phyloP scores from a whole-genome alignment of 2,797 vertebrate species.

The Gallinago stenura region DNA sequence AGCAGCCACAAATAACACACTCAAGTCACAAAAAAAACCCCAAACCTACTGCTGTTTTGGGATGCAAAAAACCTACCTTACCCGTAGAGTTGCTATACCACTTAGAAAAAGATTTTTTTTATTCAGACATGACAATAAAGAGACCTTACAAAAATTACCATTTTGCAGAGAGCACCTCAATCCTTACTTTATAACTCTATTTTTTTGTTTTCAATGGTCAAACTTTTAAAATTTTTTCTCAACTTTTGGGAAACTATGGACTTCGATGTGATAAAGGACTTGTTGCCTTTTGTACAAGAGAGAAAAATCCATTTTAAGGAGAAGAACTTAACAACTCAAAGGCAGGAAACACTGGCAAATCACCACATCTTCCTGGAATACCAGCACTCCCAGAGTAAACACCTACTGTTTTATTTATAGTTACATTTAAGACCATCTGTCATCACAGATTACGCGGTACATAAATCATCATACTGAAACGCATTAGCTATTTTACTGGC shows the following conservation, averaged over 20 bases:
- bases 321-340: background rate
- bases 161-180: background rate
- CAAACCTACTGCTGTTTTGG: accelerated
- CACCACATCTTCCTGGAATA: background rate
- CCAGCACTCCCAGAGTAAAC: constrained; percentile 32
- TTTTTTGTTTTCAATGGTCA: background rate
- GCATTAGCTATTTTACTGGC: constrained; percentile 54
- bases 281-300: background rate
- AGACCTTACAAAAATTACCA: background rate
- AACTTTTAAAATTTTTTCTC: background rate
- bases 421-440: constrained; percentile 54
- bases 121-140: background rate
- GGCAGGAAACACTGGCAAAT: background rate
- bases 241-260: background rate
- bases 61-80: background rate
- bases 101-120: background rate
- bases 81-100: background rate
- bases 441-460: constrained; percentile 47
- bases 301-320: background rate
- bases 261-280: background rate
- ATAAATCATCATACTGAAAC: constrained; percentile 67
- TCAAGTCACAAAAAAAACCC: background rate
- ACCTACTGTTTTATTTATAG: constrained; percentile 67
- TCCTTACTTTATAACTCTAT: background rate
- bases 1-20: background rate